A percentile compares a stretch with the other conserved stretches of the same genome.
Conservation (phyloP, 1,140 invertebrate genomes). For the Drosophila ananassae region DNA sequence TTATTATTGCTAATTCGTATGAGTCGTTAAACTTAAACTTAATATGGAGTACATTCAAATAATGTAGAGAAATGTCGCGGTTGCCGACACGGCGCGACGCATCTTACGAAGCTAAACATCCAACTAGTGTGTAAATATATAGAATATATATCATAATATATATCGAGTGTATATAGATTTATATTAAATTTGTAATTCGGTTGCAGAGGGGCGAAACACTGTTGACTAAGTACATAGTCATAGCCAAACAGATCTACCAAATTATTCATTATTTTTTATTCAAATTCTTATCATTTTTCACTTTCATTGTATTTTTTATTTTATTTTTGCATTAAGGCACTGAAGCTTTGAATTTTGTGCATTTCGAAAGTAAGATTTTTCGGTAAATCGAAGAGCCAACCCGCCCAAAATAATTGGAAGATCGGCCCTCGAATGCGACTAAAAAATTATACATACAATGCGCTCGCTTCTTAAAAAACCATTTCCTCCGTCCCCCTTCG, state of each 20-base stretch:
- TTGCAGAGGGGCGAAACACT: conserved; percentile 28
- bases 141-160: conserved; percentile 49
- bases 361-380: conserved; percentile 62
- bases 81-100: conserved; percentile 23
- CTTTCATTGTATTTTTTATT: conserved; percentile 3
- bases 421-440: conserved; percentile 37
- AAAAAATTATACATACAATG: conserved; percentile 55
- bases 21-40: conserved; percentile 78
- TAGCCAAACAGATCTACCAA: conserved; percentile 37
- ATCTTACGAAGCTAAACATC: conserved; percentile 74
- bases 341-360: conserved; percentile 82
- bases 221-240: conserved; percentile 25
- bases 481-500: conserved; percentile 5
- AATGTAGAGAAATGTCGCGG: conserved; percentile 63
- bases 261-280: conserved; percentile 43
- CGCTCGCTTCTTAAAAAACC: conserved; percentile 54
- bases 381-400: conserved; percentile 12
- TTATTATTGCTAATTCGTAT: conserved; percentile 75
- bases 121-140: conserved; percentile 80
- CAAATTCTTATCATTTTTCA: conserved; percentile 17
- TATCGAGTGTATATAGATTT: conserved; percentile 75
- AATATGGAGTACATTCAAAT: conserved; percentile 74
- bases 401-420: conserved; percentile 2
- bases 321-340: conserved; percentile 76
- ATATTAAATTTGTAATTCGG: conserved; percentile 68